phyloP scores from a whole-genome alignment of 2,113 vertebrate species.

The Gymnobelideus leadbeateri region DNA sequence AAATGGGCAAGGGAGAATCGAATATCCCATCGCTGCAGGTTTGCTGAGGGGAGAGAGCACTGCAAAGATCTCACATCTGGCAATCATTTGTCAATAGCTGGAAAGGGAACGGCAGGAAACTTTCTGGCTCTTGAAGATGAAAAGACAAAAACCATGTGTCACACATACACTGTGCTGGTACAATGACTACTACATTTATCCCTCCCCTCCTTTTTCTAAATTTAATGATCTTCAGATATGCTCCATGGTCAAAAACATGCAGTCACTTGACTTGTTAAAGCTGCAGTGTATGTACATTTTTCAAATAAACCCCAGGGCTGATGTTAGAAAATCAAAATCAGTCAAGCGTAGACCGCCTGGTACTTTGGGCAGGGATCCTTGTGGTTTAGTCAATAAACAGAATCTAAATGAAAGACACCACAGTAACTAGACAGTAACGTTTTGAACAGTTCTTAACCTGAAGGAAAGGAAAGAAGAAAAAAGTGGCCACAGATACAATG shows the following conservation, averaged over 20 bases:
- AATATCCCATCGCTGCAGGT: slow-evolving; percentile 90
- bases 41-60: slow-evolving; percentile 85
- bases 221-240: slow-evolving; percentile 88
- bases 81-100: slow-evolving; percentile 97
- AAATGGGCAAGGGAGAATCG: slow-evolving; percentile 89
- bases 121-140: slow-evolving; percentile 97
- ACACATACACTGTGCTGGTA: slow-evolving; percentile 87
- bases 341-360: slow-evolving; percentile 83
- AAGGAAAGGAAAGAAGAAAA: slow-evolving; percentile 61
- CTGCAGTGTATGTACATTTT: slow-evolving; percentile 85
- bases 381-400: slow-evolving; percentile 87
- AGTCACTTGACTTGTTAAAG: slow-evolving; percentile 87
- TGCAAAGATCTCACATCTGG: slow-evolving; percentile 96
- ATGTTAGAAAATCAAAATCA: slow-evolving; percentile 88
- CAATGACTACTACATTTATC: slow-evolving; percentile 91
- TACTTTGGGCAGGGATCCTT: slow-evolving; percentile 87
- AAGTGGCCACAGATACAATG: slow-evolving; percentile 73
- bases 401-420: slow-evolving; percentile 86
- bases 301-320: slow-evolving; percentile 87
- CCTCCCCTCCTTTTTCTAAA: slow-evolving; percentile 46
- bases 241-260: slow-evolving; percentile 84
- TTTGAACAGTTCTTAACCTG: slow-evolving; percentile 83
- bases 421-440: slow-evolving; percentile 85
- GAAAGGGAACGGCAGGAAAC: slow-evolving; percentile 97
- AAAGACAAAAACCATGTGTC: slow-evolving; percentile 98